phyloP scores from a whole-genome alignment of 2,888 invertebrate genomes.

The Aethes cnicana region DNA sequence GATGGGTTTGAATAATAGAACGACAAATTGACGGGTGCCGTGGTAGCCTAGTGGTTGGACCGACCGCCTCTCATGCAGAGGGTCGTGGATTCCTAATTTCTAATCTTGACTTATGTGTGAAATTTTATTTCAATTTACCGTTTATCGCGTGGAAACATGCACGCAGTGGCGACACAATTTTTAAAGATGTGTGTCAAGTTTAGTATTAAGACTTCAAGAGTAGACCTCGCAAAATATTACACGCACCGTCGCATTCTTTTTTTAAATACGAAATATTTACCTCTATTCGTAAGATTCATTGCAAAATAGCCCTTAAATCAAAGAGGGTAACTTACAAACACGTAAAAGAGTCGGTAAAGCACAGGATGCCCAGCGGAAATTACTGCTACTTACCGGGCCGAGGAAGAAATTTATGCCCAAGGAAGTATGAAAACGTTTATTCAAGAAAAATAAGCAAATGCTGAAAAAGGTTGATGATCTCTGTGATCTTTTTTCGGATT shows the following conservation, averaged over 20 bases:
- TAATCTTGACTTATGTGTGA: too few relatives aligned
- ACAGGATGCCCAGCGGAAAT: conserved; percentile 24
- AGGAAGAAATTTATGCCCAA: conserved; percentile 19
- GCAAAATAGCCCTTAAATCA: too few relatives aligned
- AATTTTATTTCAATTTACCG: too few relatives aligned
- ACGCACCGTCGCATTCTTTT: too few relatives aligned
- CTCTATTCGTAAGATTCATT: too few relatives aligned
- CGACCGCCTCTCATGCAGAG: too few relatives aligned
- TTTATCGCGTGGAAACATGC: too few relatives aligned
- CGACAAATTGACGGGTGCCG: conserved; percentile 33
- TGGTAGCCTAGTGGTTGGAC: conserved; percentile 23
- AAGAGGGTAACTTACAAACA: background rate
- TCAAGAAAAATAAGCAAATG: conserved; percentile 11
- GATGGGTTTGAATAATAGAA: conserved; percentile 43
- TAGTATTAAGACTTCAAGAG: too few relatives aligned
- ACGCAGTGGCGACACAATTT: too few relatives aligned
- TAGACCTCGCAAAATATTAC: too few relatives aligned
- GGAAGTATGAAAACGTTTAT: conserved; percentile 17
- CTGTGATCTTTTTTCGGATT: conserved; percentile 6
- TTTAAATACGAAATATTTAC: too few relatives aligned
- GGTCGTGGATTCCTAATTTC: conserved; percentile 44
- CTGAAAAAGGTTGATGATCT: conserved; percentile 4
- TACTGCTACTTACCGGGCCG: conserved; percentile 24
- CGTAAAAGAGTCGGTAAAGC: conserved; percentile 24
- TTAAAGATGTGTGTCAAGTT: too few relatives aligned